Percentiles rank a stretch among this genome's conserved stretches.
Conservation (phyloP, 2,113 vertebrate species). For the Dromiciops gliroides region DNA sequence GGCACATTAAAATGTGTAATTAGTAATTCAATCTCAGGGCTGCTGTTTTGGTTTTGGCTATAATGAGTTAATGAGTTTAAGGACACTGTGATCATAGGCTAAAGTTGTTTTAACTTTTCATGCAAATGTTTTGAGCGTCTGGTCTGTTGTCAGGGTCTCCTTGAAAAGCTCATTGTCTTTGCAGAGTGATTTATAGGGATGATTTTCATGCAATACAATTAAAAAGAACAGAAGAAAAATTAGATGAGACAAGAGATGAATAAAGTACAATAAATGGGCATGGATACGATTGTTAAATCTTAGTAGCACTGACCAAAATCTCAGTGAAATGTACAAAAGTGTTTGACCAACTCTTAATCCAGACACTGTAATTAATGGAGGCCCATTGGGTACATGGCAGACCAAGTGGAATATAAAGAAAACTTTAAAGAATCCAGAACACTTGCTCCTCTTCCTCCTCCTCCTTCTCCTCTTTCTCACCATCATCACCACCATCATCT, state of each 20-base stretch:
- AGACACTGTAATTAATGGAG: background rate
- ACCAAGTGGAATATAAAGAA: background rate
- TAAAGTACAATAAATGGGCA: background rate
- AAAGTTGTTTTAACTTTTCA: conserved; percentile 60
- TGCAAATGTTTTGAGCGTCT: conserved; percentile 40
- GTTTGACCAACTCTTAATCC: background rate
- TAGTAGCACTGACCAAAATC: background rate
- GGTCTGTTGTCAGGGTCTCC: conserved; percentile 28
- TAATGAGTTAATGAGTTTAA: conserved; percentile 62
- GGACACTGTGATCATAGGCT: conserved; percentile 31
- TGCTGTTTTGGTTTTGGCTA: conserved; percentile 31
- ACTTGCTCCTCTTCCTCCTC: too few relatives aligned
- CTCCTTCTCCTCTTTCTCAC: too few relatives aligned
- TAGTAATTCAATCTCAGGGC: conserved; percentile 41
- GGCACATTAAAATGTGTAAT: conserved; percentile 69
- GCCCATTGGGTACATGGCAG: background rate
- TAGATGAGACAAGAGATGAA: conserved; percentile 32
- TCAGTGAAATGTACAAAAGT: background rate
- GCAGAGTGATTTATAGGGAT: conserved; percentile 41
- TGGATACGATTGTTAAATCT: background rate
- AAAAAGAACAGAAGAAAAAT: conserved; percentile 50
- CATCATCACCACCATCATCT: too few relatives aligned
- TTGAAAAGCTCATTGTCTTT: conserved; percentile 53
- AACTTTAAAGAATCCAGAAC: background rate
- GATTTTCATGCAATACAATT: conserved; percentile 17